Base-by-base conservation (phyloP, 1,140 invertebrate species). In the Drosophila saltans region DNA sequence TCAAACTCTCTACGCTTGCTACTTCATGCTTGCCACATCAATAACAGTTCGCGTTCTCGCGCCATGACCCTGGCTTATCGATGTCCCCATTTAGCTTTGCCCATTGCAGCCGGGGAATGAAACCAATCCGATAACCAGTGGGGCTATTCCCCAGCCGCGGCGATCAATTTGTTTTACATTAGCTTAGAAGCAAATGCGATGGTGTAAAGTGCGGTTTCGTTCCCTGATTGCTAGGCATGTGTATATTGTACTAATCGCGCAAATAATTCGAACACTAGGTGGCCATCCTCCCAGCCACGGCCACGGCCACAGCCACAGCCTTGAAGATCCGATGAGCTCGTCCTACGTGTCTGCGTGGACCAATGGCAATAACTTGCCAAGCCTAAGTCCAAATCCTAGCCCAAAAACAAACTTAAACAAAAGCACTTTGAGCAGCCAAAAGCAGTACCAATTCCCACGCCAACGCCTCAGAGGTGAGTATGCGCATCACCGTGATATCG, bases 401-500 rank as follows among this genome's bases (percentile, higher is more conserved):
- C 7, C 36, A 65, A 70, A 43, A 28, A 56, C 39, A 52, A 52
- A 10, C 21, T 52, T 21, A 52, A 52, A 24, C 45, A 52, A 52
- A 52, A 52, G 8, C 30, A 55, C 21, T 71, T 16, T 21, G 40
- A 59, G 33, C 30, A 43, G 28, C 21, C 30, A 36, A 26, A 62
- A 41, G 40, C 36, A 66, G n/a, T 62, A 56, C 36, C 56, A 75
- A 26, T 39, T 16, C 61, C 43, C 45, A 26, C 45, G 40, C 61
- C 40, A 36, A 60, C 65, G 70, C 65, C 61, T 69, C 39, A 69
- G 39, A 73, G 60, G 69, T 76, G 69, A 72, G 70, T 73, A 72
- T 73, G 60, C 40, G 40, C 59, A 63, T 57, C 45, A 61, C 63
- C 33, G 58, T 39, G 28, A 36, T 21, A 36, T 60, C 10, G 36